Percentiles rank a stretch among this genome's conserved stretches.
These are phyloP conservation scores for Megalopta genalis DNA, from an alignment of 1,140 invertebrate genomes.

Conservation along the genomic window DNA sequence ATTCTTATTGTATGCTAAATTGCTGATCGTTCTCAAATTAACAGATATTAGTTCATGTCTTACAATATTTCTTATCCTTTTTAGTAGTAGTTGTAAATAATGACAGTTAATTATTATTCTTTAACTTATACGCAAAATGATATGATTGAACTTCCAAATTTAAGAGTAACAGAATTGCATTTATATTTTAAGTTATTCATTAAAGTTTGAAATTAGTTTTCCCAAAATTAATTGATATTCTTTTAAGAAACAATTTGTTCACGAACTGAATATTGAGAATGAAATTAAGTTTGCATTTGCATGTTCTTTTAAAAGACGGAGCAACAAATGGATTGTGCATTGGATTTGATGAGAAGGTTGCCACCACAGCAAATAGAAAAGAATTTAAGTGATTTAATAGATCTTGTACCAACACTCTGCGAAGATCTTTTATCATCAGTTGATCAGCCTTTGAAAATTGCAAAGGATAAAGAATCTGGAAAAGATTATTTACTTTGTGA, in stretches of 20 bases:
- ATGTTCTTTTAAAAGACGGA: slow-evolving; percentile 84
- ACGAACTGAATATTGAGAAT: background rate
- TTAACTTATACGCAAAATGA: background rate
- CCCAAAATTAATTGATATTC: background rate
- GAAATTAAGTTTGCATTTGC: slow-evolving; percentile 4
- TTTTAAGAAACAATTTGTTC: background rate
- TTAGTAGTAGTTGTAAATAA: background rate
- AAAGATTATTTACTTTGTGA: slow-evolving; percentile 99
- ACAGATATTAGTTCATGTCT: background rate
- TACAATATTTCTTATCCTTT: background rate
- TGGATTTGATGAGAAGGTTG: slow-evolving; percentile 98
- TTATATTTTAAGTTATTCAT: too few species aligned
- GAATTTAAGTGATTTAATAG: slow-evolving; percentile 98
- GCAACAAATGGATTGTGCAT: slow-evolving; percentile 98
- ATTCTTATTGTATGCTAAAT: background rate
- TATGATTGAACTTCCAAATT: background rate
- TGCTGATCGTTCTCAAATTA: background rate
- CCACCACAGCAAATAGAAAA: slow-evolving; percentile 99
- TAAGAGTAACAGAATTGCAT: background rate
- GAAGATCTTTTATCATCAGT: slow-evolving; percentile 98
- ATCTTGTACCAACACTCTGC: slow-evolving; percentile 96
- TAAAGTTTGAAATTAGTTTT: background rate
- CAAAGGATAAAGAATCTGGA: slow-evolving; percentile 94
- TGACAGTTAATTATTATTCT: background rate
- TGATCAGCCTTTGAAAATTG: slow-evolving; percentile 99